These are phyloP conservation scores for Gorsachius goisagi DNA, from an alignment of 2,113 vertebrate genomes.

Conservation along the genomic window DNA sequence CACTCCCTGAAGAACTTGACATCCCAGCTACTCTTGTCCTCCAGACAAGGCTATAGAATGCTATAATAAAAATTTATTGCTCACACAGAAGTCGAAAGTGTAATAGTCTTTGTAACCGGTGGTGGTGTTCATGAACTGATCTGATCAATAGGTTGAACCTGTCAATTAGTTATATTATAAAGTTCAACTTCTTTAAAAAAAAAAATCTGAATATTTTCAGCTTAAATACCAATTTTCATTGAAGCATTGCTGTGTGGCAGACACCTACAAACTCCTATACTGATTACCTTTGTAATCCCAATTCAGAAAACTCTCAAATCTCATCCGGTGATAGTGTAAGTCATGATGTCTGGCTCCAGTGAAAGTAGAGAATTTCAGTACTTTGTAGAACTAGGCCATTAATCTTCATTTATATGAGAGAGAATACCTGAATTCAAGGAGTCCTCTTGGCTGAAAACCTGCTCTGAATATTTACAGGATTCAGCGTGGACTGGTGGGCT, in stretches of 20 bases:
- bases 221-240: not conserved
- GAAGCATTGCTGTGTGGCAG: not conserved
- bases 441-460: not conserved
- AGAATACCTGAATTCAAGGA: accelerated
- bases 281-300: not conserved
- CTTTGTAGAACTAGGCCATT: not conserved
- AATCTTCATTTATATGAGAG: not conserved
- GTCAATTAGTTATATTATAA: not conserved
- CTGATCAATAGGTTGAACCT: not conserved
- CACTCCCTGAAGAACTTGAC: not conserved
- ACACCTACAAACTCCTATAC: not conserved
- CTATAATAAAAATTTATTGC: not conserved
- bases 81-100: not conserved
- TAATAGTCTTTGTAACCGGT: not conserved
- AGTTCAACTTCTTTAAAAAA: no score
- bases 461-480: slow-evolving; percentile 75
- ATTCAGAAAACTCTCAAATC: not conserved
- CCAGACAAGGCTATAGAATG: not conserved
- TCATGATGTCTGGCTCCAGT: not conserved
- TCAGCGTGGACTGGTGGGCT: slow-evolving; percentile 99
- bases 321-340: not conserved
- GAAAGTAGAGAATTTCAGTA: not conserved
- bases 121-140: not conserved
- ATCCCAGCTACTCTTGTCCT: not conserved
- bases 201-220: not conserved